phyloP scores from a whole-genome alignment of 2,797 vertebrate genomes.

The Graptemys geographica region DNA sequence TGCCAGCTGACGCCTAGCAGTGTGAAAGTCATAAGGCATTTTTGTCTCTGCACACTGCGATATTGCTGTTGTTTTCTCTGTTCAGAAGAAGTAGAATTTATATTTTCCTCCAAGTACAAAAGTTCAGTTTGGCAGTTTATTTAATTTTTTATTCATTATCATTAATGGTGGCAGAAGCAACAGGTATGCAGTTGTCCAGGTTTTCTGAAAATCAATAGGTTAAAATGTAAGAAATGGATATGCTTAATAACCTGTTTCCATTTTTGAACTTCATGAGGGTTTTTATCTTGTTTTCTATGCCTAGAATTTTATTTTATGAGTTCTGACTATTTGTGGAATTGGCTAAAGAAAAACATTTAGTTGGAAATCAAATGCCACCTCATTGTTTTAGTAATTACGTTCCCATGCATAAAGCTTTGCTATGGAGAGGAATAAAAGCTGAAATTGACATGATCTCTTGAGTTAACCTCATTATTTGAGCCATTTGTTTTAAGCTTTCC shows the following conservation, averaged over 20 bases:
- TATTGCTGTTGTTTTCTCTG: not conserved
- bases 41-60: slow-evolving; percentile 21
- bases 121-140: not conserved
- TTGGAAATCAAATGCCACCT: not conserved
- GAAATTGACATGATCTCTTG: not conserved
- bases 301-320: not conserved
- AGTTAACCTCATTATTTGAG: not conserved
- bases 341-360: not conserved
- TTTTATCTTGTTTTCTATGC: not conserved
- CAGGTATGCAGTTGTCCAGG: slow-evolving; percentile 59
- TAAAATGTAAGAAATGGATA: slow-evolving; percentile 21
- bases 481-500: not conserved
- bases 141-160: slow-evolving; percentile 42
- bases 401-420: not conserved
- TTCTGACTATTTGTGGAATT: not conserved
- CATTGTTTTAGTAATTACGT: not conserved
- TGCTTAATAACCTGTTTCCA: not conserved
- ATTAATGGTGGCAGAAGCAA: not conserved
- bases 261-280: not conserved
- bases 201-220: slow-evolving; percentile 80
- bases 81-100: not conserved
- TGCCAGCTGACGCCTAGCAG: slow-evolving; percentile 15
- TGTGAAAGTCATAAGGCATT: slow-evolving; percentile 33
- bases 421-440: not conserved
- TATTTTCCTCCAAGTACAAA: slow-evolving; percentile 17